Percentiles rank a stretch among this genome's conserved stretches.
Conservation (phyloP, 2,797 vertebrate genomes). For the Margarornis squamiger region DNA sequence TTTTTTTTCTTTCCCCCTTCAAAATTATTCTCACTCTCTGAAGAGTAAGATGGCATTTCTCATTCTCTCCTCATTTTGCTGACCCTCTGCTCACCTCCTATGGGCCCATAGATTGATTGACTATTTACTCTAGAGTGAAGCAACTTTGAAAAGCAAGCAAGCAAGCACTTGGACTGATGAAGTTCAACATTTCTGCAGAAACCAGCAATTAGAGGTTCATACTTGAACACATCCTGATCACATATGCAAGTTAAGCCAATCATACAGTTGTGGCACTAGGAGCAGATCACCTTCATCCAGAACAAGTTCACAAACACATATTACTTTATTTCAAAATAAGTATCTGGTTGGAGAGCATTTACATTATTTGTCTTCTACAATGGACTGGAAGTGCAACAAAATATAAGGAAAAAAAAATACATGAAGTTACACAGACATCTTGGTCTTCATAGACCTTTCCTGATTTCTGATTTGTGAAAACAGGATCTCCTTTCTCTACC, state of each 20-base stretch:
- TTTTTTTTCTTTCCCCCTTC: neutral
- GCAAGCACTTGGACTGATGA: neutral
- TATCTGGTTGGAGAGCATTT: neutral
- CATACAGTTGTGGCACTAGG: constrained; percentile 15
- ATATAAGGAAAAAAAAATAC: neutral
- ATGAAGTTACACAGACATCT: neutral
- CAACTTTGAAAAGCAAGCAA: neutral
- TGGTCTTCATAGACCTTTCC: neutral
- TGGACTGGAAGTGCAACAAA: neutral
- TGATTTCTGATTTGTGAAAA: neutral
- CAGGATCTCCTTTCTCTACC: neutral
- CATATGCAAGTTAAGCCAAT: constrained; percentile 8
- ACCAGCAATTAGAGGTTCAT: constrained; percentile 14
- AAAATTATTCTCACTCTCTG: constrained; percentile 7
- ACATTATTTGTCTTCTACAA: neutral
- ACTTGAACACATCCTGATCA: neutral
- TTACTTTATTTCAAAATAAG: constrained; percentile 32
- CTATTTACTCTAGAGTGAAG: neutral
- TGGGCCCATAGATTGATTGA: neutral
- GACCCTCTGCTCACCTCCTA: neutral
- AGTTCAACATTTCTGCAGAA: constrained; percentile 5
- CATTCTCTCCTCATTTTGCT: neutral
- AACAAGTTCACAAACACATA: constrained; percentile 36
- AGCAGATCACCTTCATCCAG: neutral
- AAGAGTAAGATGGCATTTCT: neutral